Evolutionary conservation across 1,140 invertebrate genomes (phyloP).

Genomic region (Bombus waltoni): DNA sequence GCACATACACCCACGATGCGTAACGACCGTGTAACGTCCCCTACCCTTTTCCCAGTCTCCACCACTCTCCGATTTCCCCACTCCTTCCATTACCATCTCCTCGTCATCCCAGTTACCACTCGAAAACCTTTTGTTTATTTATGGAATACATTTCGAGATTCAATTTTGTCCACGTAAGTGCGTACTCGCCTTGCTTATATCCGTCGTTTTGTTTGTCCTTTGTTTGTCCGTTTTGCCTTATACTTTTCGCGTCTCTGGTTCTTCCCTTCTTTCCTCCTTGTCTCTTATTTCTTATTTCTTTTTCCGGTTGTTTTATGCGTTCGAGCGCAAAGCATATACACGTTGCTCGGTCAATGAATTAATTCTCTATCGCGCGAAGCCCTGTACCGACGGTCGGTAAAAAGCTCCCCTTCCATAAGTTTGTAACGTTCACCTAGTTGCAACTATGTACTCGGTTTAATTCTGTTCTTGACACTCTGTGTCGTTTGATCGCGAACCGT

Average conservation of each 20-base stretch:
- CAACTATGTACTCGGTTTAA: background rate
- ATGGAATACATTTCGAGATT: conserved; percentile 74
- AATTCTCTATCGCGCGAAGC: too few relatives aligned
- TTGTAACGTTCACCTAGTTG: too few relatives aligned
- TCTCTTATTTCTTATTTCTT: conserved; percentile 17
- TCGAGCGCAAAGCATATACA: background rate
- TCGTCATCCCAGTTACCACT: conserved; percentile 34
- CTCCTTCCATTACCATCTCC: background rate
- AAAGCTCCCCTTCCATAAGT: background rate
- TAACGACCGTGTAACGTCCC: conserved; percentile 61
- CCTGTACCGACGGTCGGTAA: background rate
- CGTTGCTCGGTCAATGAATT: background rate
- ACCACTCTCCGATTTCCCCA: background rate
- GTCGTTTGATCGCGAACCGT: background rate
- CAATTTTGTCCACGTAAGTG: conserved; percentile 61
- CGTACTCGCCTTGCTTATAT: conserved; percentile 31
- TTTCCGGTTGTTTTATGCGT: background rate
- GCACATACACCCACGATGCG: conserved; percentile 34
- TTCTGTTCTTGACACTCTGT: background rate
- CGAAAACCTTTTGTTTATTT: conserved; percentile 75
- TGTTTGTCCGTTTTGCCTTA: conserved; percentile 38
- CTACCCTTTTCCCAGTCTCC: background rate
- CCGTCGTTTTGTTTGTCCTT: conserved; percentile 43
- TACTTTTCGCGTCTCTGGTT: conserved; percentile 29
- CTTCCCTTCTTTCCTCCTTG: background rate